Evolutionary conservation across 2,113 vertebrate genomes (phyloP).

Genomic region (Xiphophorus maculatus): DNA sequence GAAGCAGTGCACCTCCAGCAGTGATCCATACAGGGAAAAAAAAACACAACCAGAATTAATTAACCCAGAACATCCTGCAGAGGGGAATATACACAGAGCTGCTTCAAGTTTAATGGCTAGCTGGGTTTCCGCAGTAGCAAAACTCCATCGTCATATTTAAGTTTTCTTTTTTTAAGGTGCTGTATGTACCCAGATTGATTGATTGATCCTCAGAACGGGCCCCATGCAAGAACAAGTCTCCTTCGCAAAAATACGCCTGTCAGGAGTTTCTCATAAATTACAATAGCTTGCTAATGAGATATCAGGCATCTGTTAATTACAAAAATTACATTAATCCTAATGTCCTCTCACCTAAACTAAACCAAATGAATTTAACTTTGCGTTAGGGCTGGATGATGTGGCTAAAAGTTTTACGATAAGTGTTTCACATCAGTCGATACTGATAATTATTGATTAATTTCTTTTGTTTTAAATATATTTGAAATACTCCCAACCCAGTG

Average conservation of each 20-base stretch:
- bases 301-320: no score
- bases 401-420: no score
- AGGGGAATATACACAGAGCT: not conserved
- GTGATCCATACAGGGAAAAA: constrained; percentile 30
- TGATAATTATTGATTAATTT: no score
- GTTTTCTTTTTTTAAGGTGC: not conserved
- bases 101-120: constrained; percentile 18
- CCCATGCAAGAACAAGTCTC: constrained; percentile 55
- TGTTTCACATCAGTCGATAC: no score
- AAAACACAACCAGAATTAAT: constrained; percentile 50
- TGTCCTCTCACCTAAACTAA: no score
- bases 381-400: no score
- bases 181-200: constrained; percentile 2
- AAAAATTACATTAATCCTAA: no score
- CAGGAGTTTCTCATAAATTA: no score
- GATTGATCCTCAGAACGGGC: constrained; percentile 36
- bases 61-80: constrained; percentile 46
- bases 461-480: no score
- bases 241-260: not conserved
- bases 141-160: not conserved
- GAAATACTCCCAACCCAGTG: no score
- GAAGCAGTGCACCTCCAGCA: constrained; percentile 63
- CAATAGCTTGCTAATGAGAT: not conserved
- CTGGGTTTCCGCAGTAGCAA: constrained; percentile 18
- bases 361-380: no score